phyloP scores from a whole-genome alignment of 2,113 vertebrate species.

The Isurus oxyrinchus region DNA sequence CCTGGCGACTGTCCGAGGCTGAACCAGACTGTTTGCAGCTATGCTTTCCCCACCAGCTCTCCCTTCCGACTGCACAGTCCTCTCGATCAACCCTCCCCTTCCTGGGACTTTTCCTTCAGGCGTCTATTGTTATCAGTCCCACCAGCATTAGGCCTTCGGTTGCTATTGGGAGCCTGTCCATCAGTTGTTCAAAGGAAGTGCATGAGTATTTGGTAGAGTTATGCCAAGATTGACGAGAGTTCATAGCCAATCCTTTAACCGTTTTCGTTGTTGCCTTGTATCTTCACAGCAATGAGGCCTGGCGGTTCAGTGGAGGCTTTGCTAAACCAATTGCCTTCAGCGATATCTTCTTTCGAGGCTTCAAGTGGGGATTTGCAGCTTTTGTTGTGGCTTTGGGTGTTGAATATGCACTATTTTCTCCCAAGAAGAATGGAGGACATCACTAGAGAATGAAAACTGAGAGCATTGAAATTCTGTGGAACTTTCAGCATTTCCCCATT shows the following conservation, averaged over 20 bases:
- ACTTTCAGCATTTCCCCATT: background rate
- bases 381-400: conserved; percentile 77
- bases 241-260: background rate
- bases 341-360: conserved; percentile 66
- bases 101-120: too few relatives aligned
- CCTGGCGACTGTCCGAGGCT: too few relatives aligned
- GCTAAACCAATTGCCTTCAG: conserved; percentile 60
- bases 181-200: background rate
- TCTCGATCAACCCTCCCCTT: too few relatives aligned
- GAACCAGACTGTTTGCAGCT: too few relatives aligned
- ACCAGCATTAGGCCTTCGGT: background rate
- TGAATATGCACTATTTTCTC: conserved; percentile 76
- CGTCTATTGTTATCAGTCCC: background rate
- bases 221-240: background rate
- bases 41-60: too few relatives aligned
- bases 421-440: conserved; percentile 71
- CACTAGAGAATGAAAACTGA: conserved; percentile 45
- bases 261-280: conserved; percentile 40
- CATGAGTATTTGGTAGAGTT: background rate
- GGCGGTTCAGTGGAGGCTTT: conserved; percentile 76
- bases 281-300: conserved; percentile 80
- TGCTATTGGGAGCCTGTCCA: background rate
- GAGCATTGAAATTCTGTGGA: background rate
- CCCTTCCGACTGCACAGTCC: too few relatives aligned
- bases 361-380: conserved; percentile 85